Base-by-base conservation (phyloP, 1,140 invertebrate genomes). In the Panulirus ornatus region DNA sequence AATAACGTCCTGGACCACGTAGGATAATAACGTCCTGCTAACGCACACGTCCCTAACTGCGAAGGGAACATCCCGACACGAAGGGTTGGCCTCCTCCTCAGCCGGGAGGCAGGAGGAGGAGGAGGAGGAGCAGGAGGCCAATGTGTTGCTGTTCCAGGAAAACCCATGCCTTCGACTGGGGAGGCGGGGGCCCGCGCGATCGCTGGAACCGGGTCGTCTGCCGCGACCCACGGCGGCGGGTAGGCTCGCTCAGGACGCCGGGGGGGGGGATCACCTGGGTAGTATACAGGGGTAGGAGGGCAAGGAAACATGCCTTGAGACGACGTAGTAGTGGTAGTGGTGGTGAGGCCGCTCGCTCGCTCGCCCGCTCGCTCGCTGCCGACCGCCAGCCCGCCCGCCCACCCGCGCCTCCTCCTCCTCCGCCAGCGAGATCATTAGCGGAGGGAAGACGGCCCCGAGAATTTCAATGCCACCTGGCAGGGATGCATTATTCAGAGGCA, bases 401-500 rank as follows among this genome's bases (percentile, higher is more conserved):
- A 36, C 78, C n/a, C 51, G 78, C n/a, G 47, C 44, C 58, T 71
- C 54, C n/a, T n/a, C n/a, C n/a, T n/a, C n/a, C 73, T 86, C 73
- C 73, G 71, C 51, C 73, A 27, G 51, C 73, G 34, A 63, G 85
- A 87, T 87, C 85, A 87, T 87, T 87, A 87, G 75, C 85, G 71
- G 38, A 36, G 75, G 85, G 73, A 78, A 76, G 85, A 75, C 36
- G 51, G 75, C 34, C n/a, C 38, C 40, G 85, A 87, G 85, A 87
- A 87, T 87, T 66, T 47, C 85, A 87, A 87, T 87, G 85, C 54
- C 85, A 86, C 71, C 71, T 78, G 73, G 44, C 84, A 63, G 66
- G 84, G 84, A 86, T 86, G 84, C 84, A 87, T 87, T 87, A 87
- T 87, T 87, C 85, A 87, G 85, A 36, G 73, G 73, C 66, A 63